These are phyloP conservation scores for Solenopsis invicta DNA, from an alignment of 1,140 invertebrate genomes.

Conservation along the genomic window DNA sequence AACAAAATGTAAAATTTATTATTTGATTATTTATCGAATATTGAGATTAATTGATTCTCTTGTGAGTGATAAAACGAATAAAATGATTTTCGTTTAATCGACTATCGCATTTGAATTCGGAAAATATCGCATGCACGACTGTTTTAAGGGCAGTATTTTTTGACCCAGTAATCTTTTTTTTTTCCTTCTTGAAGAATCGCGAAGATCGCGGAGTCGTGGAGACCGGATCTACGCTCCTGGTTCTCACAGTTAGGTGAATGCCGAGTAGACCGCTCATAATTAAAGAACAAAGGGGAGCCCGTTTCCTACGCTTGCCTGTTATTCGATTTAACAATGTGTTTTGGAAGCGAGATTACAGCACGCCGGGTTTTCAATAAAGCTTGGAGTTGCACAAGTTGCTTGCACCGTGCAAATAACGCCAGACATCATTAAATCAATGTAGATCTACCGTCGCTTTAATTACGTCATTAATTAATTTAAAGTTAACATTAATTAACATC, in stretches of 20 bases:
- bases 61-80: background rate
- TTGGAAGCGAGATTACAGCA: slow-evolving; percentile 27
- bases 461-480: slow-evolving; percentile 3
- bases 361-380: slow-evolving; percentile 23
- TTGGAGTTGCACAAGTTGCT: slow-evolving; percentile 17
- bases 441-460: slow-evolving; percentile 1
- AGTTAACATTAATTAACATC: background rate
- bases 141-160: slow-evolving; percentile 52
- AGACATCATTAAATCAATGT: slow-evolving; percentile 4
- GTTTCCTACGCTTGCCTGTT: slow-evolving; percentile 57
- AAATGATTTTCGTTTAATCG: background rate
- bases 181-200: slow-evolving; percentile 55
- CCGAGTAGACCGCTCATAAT: slow-evolving; percentile 69
- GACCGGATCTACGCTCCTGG: slow-evolving; percentile 76
- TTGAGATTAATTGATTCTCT: background rate
- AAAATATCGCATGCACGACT: background rate
- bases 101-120: background rate
- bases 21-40: background rate
- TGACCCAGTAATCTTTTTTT: slow-evolving; percentile 64
- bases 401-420: slow-evolving; percentile 38
- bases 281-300: slow-evolving; percentile 71
- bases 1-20: background rate
- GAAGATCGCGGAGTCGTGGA: slow-evolving; percentile 42
- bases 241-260: slow-evolving; percentile 75
- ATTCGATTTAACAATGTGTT: slow-evolving; percentile 62